Base-by-base conservation (phyloP, 2,888 invertebrate species). In the Enoplolaimus lenunculus region DNA sequence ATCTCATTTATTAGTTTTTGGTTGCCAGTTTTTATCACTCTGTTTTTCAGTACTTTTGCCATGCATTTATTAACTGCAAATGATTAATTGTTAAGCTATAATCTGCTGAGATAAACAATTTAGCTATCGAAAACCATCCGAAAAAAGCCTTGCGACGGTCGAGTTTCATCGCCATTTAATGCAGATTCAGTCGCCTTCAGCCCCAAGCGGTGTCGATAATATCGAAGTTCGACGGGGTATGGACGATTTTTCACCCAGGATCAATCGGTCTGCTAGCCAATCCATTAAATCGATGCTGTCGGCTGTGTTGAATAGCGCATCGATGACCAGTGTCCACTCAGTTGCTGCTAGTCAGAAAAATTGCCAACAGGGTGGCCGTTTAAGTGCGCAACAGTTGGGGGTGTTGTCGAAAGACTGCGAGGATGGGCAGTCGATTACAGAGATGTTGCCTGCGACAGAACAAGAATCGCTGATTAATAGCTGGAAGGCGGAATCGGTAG, bases 151-250 rank as follows among this genome's bases (percentile, higher is more conserved):
- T 7, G 86, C 88, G 70, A 91, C 90, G 0, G 76, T 87, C 0
- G 91, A 91, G 74, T 93, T 90, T 78, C 81, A 87, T 68, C 85
- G 87, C 2, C 82, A 85, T 1, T 82, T 86, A 57, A 83, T 86
- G 33, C 84, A 85, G 31, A 66, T 74, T 31, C 57, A 70, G 26
- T 26, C 16, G 2, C 30, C 29, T 3, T 33, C 34, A 7, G 67
- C 31, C 3, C 30, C 80, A 60, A 85, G 86, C 35, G 74, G 86
- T 64, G 89, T 90, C 77, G 83, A n/a, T n/a, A n/a, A 86, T 0
- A 87, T 91, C 57, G 89, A 89, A 0, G 86, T 91, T 21, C 90
- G 91, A 79, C 84, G 90, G 13, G 91, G 91, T 0, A 81, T 90
- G 28, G 91, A 91, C 76, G 89, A 89, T 26, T 68, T 68, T 60